Evolutionary conservation across 2,888 invertebrate genomes (phyloP).

Genomic region (Ochropacha duplaris): DNA sequence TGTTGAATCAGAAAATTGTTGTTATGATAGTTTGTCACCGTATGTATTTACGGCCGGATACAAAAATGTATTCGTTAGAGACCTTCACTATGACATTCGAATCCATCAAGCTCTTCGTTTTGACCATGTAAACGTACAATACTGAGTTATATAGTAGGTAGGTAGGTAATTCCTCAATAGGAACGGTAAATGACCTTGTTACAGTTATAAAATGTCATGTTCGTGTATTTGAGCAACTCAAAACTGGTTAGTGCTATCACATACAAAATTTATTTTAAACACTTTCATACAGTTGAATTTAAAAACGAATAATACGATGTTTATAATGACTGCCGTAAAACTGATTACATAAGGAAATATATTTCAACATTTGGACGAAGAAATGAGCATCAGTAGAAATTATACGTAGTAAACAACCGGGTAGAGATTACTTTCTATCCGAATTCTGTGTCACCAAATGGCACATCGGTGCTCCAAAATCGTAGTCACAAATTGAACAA

Average conservation of each 20-base stretch:
- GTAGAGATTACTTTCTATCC: slow-evolving; percentile 48
- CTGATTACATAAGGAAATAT: not conserved
- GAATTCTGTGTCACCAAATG: slow-evolving; percentile 59
- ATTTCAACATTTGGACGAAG: not conserved
- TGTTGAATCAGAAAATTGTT: slow-evolving; percentile 9
- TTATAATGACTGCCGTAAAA: slow-evolving; percentile 1
- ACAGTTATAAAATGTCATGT: slow-evolving; percentile 78
- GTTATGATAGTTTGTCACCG: slow-evolving; percentile 32
- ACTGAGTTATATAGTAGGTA: slow-evolving; percentile 46
- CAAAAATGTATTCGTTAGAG: slow-evolving; percentile 37
- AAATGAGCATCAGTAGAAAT: not conserved
- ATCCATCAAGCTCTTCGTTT: slow-evolving; percentile 55
- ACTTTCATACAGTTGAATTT: slow-evolving; percentile 1
- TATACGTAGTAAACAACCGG: slow-evolving; percentile 28
- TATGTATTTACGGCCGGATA: slow-evolving; percentile 29
- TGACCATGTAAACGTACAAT: slow-evolving; percentile 47
- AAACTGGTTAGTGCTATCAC: slow-evolving; percentile 54
- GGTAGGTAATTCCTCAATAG: slow-evolving; percentile 65
- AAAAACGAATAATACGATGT: not conserved
- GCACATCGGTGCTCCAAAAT: slow-evolving; percentile 59
- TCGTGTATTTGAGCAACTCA: slow-evolving; percentile 63
- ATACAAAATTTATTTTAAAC: slow-evolving; percentile 25
- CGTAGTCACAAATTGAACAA: slow-evolving; percentile 73
- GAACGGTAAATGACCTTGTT: slow-evolving; percentile 75
- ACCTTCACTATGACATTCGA: slow-evolving; percentile 65